Evolutionary conservation across 1,140 invertebrate genomes (phyloP).

Genomic region (Dinothrombium tinctorium): DNA sequence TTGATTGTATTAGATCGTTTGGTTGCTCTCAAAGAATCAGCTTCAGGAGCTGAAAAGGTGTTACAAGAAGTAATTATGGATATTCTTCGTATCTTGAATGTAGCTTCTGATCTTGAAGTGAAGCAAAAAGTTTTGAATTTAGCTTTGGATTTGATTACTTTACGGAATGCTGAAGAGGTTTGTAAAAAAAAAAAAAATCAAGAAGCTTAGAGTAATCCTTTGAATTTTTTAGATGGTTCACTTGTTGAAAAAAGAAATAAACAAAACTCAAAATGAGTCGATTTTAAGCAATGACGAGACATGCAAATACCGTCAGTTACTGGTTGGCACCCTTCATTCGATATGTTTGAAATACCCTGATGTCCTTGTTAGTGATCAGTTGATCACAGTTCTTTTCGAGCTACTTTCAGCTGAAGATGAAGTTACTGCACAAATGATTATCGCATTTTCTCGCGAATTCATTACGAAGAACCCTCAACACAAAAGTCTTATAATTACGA

Average conservation of each 20-base stretch:
- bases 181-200: slow-evolving; percentile 10
- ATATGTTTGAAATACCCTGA: slow-evolving; percentile 96
- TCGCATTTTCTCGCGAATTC: slow-evolving; percentile 59
- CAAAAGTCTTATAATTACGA: slow-evolving; percentile 32
- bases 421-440: slow-evolving; percentile 74
- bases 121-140: slow-evolving; percentile 32
- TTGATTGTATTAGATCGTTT: slow-evolving; percentile 88
- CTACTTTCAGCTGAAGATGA: slow-evolving; percentile 81
- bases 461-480: slow-evolving; percentile 11
- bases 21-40: slow-evolving; percentile 54
- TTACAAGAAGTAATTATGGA: slow-evolving; percentile 97
- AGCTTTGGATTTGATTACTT: slow-evolving; percentile 76
- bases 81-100: slow-evolving; percentile 58
- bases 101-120: slow-evolving; percentile 71
- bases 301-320: slow-evolving; percentile 77
- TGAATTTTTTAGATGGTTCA: slow-evolving; percentile 42
- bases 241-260: slow-evolving; percentile 76
- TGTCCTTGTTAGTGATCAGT: slow-evolving; percentile 26
- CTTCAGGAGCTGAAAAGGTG: slow-evolving; percentile 66
- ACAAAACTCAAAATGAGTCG: slow-evolving; percentile 49
- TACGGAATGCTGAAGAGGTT: slow-evolving; percentile 73
- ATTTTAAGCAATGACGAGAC: slow-evolving; percentile 65
- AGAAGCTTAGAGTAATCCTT: neutral
- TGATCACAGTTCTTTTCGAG: slow-evolving; percentile 42
- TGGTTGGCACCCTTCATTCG: slow-evolving; percentile 80